Percentiles rank a stretch among this genome's conserved stretches.
Evolutionary conservation across 2,888 invertebrate genomes (phyloP).

Genomic region (Drosophila differens): DNA sequence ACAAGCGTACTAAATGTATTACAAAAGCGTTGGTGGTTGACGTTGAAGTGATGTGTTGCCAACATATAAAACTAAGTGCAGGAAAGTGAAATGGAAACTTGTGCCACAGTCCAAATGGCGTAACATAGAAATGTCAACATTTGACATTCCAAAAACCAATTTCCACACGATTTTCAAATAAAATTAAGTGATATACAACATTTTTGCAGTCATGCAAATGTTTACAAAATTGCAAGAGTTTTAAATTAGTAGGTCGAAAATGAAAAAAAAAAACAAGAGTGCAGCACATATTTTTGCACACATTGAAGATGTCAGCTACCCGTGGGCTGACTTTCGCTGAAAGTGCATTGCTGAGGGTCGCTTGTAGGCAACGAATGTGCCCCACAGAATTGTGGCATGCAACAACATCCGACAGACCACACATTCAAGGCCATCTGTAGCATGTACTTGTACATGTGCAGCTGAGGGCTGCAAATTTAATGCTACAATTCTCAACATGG

Average conservation of each 20-base stretch:
- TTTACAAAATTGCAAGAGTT: neutral
- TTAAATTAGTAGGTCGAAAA: neutral
- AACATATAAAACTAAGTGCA: conserved; percentile 19
- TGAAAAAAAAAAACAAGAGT: too few relatives aligned
- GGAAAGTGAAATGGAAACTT: conserved; percentile 10
- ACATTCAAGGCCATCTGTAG: conserved; percentile 32
- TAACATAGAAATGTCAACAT: conserved; percentile 31
- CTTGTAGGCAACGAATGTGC: conserved; percentile 19
- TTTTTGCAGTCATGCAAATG: neutral
- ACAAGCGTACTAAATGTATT: conserved; percentile 76
- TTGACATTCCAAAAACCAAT: conserved; percentile 22
- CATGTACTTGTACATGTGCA: conserved; percentile 12
- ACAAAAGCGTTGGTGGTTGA: conserved; percentile 58
- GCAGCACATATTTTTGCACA: too few relatives aligned
- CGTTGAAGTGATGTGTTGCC: conserved; percentile 53
- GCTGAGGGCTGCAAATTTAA: conserved; percentile 2
- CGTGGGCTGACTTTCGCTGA: neutral
- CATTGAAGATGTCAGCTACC: neutral
- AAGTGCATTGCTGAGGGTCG: neutral
- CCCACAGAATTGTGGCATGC: conserved; percentile 23
- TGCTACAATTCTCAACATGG: conserved; percentile 6
- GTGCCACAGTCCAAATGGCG: conserved; percentile 18
- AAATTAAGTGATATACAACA: neutral
- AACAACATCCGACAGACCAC: conserved; percentile 10
- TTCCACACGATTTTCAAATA: neutral